Conservation (phyloP, 2,797 vertebrate genomes). For the Calcarius lapponicus region DNA sequence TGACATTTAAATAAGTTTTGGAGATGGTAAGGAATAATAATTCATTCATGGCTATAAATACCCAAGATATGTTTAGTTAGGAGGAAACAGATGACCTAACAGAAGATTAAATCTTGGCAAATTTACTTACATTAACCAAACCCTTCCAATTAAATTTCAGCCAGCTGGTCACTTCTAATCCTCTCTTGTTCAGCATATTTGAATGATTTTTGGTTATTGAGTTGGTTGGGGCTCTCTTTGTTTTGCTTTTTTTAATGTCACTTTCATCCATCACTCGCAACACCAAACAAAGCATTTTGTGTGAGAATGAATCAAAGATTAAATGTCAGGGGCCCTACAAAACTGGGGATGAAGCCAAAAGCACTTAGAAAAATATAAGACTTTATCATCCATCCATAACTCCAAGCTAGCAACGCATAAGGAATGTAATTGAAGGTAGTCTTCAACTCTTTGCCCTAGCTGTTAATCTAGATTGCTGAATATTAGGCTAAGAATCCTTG, state of each 20-base stretch:
- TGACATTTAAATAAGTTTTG: constrained; percentile 73
- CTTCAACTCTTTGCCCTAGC: neutral
- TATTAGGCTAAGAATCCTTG: neutral
- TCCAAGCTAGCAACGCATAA: constrained; percentile 18
- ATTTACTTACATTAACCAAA: constrained; percentile 62
- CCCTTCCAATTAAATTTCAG: constrained; percentile 72
- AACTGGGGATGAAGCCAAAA: constrained; percentile 50
- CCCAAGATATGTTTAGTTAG: constrained; percentile 62
- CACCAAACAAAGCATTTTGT: constrained; percentile 66
- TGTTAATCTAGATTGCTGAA: constrained; percentile 45
- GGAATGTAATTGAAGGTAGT: constrained; percentile 14
- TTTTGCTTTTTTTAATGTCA: neutral
- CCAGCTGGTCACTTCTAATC: constrained; percentile 72
- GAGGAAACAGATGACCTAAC: constrained; percentile 75
- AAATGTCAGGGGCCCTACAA: constrained; percentile 53
- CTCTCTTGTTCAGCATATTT: constrained; percentile 64
- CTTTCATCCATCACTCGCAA: constrained; percentile 50
- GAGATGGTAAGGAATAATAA: constrained; percentile 66
- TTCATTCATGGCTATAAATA: constrained; percentile 74
- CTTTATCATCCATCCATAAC: constrained; percentile 26
- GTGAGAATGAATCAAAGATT: constrained; percentile 70
- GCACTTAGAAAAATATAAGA: constrained; percentile 53
- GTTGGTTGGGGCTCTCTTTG: neutral
- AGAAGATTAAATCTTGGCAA: constrained; percentile 74
- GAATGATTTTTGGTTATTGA: constrained; percentile 58